Evolutionary conservation across 2,797 vertebrate species (phyloP).

Genomic region (Ispidina picta): DNA sequence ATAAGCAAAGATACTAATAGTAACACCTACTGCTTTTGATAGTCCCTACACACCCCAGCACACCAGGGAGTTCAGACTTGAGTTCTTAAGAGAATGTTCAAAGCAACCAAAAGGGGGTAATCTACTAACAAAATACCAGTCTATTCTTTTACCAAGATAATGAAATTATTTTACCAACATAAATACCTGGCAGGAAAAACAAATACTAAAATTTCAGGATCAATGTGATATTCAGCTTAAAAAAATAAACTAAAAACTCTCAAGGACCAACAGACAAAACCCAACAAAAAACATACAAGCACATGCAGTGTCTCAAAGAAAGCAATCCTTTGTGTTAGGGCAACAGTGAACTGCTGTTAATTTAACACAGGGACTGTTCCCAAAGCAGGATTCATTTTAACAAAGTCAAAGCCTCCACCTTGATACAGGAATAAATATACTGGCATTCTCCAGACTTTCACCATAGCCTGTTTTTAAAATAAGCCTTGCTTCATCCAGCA

Average conservation of each 20-base stretch:
- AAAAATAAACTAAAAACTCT: neutral
- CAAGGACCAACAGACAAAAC: neutral
- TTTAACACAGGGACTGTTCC: neutral
- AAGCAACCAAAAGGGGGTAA: neutral
- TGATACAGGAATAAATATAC: neutral
- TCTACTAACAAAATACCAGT: neutral
- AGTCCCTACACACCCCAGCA: neutral
- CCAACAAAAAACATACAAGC: neutral
- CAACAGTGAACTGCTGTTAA: neutral
- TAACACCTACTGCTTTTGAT: neutral
- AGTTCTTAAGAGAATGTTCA: neutral
- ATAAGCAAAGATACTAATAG: neutral
- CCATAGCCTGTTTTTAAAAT: neutral
- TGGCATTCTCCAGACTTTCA: neutral
- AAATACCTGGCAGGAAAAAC: neutral
- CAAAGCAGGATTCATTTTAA: neutral
- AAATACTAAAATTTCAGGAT: neutral
- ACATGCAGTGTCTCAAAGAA: neutral
- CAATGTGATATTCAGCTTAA: neutral
- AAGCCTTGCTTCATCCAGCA: neutral
- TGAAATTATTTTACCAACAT: neutral
- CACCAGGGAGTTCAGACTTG: neutral
- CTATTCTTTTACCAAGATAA: neutral
- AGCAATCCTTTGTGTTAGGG: neutral
- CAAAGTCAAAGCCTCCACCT: neutral